phyloP scores from a whole-genome alignment of 2,113 vertebrate species.

The Prietella phreatophila region DNA sequence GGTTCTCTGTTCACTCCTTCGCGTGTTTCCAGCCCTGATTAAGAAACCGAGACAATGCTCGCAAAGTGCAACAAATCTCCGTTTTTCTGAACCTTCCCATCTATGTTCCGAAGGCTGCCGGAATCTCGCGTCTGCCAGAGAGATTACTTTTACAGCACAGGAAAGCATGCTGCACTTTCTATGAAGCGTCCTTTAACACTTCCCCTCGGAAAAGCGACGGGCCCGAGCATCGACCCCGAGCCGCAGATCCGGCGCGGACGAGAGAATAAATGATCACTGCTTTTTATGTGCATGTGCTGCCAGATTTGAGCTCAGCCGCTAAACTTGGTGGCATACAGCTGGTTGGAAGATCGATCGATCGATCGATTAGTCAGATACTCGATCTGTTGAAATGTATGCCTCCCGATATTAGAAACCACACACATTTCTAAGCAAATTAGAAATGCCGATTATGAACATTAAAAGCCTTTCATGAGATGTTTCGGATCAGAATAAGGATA shows the following conservation, averaged over 20 bases:
- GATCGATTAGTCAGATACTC: slow-evolving; percentile 46
- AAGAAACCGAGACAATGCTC: slow-evolving; percentile 45
- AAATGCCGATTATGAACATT: background rate
- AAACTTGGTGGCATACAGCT: slow-evolving; percentile 62
- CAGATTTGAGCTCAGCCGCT: slow-evolving; percentile 69
- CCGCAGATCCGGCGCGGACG: slow-evolving; percentile 57
- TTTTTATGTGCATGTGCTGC: slow-evolving; percentile 65
- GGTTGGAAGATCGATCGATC: slow-evolving; percentile 63
- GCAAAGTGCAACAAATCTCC: slow-evolving; percentile 51
- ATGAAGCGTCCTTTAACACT: slow-evolving; percentile 60
- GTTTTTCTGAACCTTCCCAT: slow-evolving; percentile 62
- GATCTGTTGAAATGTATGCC: background rate
- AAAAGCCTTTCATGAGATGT: slow-evolving; percentile 10
- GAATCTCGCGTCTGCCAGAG: slow-evolving; percentile 64
- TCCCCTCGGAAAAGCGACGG: slow-evolving; percentile 61
- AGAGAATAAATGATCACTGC: slow-evolving; percentile 64
- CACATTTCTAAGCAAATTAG: background rate
- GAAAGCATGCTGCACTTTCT: slow-evolving; percentile 58
- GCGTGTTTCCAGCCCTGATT: background rate
- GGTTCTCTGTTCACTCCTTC: slow-evolving; percentile 1
- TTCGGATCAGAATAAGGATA: background rate
- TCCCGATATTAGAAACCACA: background rate
- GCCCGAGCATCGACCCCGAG: slow-evolving; percentile 54
- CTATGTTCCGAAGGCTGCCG: slow-evolving; percentile 61
- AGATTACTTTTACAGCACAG: slow-evolving; percentile 64